phyloP scores from a whole-genome alignment of 1,140 invertebrate genomes.

The Pemphigus obesinymphae region DNA sequence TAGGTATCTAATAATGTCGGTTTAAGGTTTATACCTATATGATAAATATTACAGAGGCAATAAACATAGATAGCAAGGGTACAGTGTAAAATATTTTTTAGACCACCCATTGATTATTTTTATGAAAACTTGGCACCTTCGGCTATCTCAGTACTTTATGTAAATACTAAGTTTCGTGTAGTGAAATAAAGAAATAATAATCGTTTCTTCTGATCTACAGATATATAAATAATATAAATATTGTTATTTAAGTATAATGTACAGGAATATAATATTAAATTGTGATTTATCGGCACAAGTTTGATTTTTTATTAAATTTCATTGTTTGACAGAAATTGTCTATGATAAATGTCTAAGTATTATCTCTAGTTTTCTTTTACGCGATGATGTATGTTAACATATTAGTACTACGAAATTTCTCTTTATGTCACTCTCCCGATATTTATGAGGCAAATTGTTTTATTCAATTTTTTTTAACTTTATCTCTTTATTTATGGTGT shows the following conservation, averaged over 20 bases:
- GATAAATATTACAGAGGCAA: no score
- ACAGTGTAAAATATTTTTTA: no score
- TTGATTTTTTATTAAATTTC: constrained; percentile 11
- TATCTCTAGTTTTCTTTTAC: constrained; percentile 8
- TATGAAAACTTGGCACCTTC: no score
- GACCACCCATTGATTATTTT: no score
- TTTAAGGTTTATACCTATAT: no score
- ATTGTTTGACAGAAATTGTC: not conserved
- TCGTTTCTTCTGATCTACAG: no score
- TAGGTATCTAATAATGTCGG: no score
- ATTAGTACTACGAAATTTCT: constrained; percentile 12
- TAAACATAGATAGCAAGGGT: no score
- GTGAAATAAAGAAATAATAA: no score
- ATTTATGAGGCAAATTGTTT: constrained; percentile 24
- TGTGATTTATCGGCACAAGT: not conserved
- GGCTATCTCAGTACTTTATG: no score
- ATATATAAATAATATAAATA: no score
- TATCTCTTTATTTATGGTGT: constrained; percentile 7
- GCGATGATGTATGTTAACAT: not conserved
- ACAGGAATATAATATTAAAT: not conserved
- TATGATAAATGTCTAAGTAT: not conserved
- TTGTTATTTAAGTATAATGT: not conserved
- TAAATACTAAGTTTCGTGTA: no score
- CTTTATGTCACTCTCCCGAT: constrained; percentile 5
- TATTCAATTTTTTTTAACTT: not conserved